Evolutionary conservation across 1,140 invertebrate species (phyloP).

Genomic region (Hetaerina americana): DNA sequence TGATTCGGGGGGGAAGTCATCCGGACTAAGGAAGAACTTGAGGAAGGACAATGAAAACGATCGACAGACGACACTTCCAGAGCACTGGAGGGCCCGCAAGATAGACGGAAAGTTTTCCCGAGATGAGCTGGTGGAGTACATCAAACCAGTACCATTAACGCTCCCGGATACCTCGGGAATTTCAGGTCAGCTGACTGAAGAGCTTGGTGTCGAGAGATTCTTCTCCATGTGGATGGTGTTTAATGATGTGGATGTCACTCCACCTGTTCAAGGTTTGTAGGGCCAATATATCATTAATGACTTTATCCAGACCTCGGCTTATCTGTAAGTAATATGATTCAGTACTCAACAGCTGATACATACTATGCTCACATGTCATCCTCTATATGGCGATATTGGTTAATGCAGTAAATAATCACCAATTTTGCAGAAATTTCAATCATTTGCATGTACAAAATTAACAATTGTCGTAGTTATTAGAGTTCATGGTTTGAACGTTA

Average conservation of each 20-base stretch:
- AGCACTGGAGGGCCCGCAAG: not conserved
- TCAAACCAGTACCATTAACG: not conserved
- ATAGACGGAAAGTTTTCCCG: not conserved
- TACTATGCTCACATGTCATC: no score
- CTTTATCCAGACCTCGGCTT: no score
- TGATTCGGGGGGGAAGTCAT: not conserved
- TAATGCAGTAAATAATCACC: no score
- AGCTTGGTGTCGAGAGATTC: slow-evolving; percentile 34
- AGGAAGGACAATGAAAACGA: not conserved
- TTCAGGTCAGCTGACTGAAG: slow-evolving; percentile 32
- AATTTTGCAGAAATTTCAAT: no score
- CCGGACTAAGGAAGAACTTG: not conserved
- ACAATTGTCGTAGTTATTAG: no score
- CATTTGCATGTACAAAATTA: no score
- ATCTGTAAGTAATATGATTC: no score
- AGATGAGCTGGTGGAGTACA: not conserved
- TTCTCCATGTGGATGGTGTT: slow-evolving; percentile 39
- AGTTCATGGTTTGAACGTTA: no score
- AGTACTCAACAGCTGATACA: no score
- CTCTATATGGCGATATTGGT: no score
- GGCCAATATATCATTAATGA: no score
- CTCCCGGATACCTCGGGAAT: slow-evolving; percentile 36
- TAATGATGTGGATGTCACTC: slow-evolving; percentile 23
- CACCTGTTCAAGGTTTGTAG: not conserved
- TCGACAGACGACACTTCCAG: not conserved